phyloP scores from a whole-genome alignment of 2,888 invertebrate species.

The Gastracanthus pulcherrimus region DNA sequence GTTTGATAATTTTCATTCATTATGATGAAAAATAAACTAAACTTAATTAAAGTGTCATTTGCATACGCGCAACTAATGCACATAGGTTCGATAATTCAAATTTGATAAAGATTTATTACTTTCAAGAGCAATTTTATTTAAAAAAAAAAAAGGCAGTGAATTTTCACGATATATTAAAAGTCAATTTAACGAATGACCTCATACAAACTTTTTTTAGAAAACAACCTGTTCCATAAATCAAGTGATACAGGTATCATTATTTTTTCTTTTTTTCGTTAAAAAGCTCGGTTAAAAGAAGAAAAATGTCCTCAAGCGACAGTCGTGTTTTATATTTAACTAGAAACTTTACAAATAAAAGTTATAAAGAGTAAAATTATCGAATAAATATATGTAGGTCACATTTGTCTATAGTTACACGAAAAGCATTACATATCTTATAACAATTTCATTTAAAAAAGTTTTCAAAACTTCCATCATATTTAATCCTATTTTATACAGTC shows the following conservation, averaged over 20 bases:
- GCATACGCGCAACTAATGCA: neutral
- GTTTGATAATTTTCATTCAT: constrained; percentile 15
- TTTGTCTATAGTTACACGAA: too few relatives aligned
- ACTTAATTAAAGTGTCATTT: neutral
- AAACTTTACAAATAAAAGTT: too few relatives aligned
- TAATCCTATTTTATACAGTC: too few relatives aligned
- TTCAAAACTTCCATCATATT: too few relatives aligned
- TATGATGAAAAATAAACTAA: neutral
- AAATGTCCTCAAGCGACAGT: too few relatives aligned
- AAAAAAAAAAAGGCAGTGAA: neutral
- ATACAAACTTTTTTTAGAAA: neutral
- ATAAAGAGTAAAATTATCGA: too few relatives aligned
- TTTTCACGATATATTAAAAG: neutral
- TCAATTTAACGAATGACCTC: neutral
- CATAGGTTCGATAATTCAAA: neutral
- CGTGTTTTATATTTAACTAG: too few relatives aligned
- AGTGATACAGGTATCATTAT: neutral
- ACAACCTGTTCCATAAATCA: constrained; percentile 1
- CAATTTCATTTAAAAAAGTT: too few relatives aligned
- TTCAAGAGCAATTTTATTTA: too few relatives aligned
- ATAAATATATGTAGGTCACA: too few relatives aligned
- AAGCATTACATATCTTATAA: too few relatives aligned
- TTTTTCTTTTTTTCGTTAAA: neutral
- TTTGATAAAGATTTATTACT: too few relatives aligned
- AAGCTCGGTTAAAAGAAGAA: neutral